Percentiles rank a stretch among this genome's conserved stretches.
Conservation (phyloP, 2,888 invertebrate species). For the Drosophila affinis region DNA sequence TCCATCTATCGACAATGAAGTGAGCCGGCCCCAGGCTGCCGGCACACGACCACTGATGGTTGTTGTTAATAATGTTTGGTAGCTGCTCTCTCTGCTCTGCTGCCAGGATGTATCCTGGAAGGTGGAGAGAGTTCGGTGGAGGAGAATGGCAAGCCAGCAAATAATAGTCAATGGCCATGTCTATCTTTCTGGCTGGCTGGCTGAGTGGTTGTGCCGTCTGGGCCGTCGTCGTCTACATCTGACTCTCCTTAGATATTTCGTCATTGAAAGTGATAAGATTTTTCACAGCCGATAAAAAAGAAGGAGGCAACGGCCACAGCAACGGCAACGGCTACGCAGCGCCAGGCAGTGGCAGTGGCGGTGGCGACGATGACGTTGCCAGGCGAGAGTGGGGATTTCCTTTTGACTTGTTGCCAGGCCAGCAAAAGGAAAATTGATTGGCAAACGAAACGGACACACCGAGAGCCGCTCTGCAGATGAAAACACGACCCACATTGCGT, state of each 20-base stretch:
- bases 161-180: slow-evolving; percentile 64
- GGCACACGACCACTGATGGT: slow-evolving; percentile 52
- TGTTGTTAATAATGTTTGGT: slow-evolving; percentile 71
- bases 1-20: slow-evolving; percentile 12
- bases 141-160: slow-evolving; percentile 37
- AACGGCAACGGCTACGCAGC: too few species aligned
- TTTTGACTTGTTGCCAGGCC: slow-evolving; percentile 45
- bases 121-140: slow-evolving; percentile 31
- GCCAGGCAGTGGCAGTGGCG: neutral
- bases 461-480: neutral
- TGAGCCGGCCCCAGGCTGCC: slow-evolving; percentile 26
- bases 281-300: slow-evolving; percentile 48
- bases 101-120: slow-evolving; percentile 23
- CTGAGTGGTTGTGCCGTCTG: slow-evolving; percentile 31
- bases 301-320: slow-evolving; percentile 6
- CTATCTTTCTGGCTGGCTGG: slow-evolving; percentile 64
- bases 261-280: slow-evolving; percentile 66
- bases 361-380: slow-evolving; percentile 34
- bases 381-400: slow-evolving; percentile 29
- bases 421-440: slow-evolving; percentile 52
- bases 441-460: slow-evolving; percentile 15
- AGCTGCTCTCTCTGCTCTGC: slow-evolving; percentile 8
- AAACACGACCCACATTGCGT: slow-evolving; percentile 51
- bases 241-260: slow-evolving; percentile 50
- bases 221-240: slow-evolving; percentile 19